Percentiles rank a stretch among this genome's conserved stretches.
These are phyloP conservation scores for Thunnus albacares DNA, from an alignment of 2,797 vertebrate species.

Conservation along the genomic window DNA sequence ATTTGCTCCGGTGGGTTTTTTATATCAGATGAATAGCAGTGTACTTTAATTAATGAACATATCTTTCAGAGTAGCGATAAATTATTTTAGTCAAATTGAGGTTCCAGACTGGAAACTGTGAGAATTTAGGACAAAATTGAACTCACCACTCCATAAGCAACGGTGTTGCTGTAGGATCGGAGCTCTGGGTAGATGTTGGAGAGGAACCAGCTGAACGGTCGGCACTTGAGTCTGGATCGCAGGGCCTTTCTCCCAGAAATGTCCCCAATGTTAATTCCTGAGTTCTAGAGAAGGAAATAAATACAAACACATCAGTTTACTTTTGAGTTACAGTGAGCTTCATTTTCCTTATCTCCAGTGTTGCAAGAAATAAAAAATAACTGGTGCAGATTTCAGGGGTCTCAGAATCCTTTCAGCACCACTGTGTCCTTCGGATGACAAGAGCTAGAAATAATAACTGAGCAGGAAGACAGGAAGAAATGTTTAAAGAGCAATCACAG, in stretches of 20 bases:
- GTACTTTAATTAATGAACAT: background rate
- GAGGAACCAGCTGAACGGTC: conserved; percentile 96
- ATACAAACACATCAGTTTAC: conserved; percentile 19
- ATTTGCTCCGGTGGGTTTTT: too few relatives aligned
- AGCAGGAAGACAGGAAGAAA: background rate
- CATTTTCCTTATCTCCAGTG: conserved; percentile 9
- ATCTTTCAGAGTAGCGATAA: background rate
- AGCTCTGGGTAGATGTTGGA: conserved; percentile 96
- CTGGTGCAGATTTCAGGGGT: background rate
- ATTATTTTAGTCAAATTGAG: background rate
- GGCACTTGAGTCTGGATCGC: conserved; percentile 91
- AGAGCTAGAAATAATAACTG: background rate
- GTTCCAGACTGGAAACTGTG: background rate
- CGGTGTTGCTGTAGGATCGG: conserved; percentile 92
- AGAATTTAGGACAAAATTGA: background rate
- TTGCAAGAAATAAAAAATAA: conserved; percentile 21
- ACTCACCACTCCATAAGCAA: conserved; percentile 95
- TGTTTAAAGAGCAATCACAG: conserved; percentile 6
- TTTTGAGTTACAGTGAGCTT: background rate
- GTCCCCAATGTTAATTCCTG: conserved; percentile 95
- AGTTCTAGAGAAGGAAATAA: conserved; percentile 84
- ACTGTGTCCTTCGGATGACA: background rate
- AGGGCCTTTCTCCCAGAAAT: conserved; percentile 92
- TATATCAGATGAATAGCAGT: background rate
- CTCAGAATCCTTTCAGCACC: background rate